Conservation (phyloP, 2,888 invertebrate species). For the Acanthosepion pharaonis region DNA sequence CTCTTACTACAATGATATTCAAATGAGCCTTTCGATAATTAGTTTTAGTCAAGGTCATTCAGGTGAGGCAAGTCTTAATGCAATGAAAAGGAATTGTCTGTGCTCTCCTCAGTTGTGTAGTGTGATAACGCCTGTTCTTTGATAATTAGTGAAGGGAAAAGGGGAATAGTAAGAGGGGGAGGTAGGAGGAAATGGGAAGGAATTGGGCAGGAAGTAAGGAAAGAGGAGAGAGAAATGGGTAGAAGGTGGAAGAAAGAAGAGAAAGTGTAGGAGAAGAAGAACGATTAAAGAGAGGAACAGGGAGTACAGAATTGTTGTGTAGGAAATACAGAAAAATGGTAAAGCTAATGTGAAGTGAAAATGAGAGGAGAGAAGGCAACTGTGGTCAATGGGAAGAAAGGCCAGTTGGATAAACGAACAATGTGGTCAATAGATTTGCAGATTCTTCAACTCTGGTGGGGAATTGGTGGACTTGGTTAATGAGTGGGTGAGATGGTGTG, state of each 20-base stretch:
- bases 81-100: background rate
- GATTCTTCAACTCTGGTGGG: too few species aligned
- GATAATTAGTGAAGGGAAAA: background rate
- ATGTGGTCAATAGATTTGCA: too few species aligned
- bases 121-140: background rate
- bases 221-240: background rate
- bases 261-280: background rate
- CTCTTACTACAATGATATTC: background rate
- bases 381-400: too few species aligned
- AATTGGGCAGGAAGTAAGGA: background rate
- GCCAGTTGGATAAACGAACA: too few species aligned
- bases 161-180: background rate
- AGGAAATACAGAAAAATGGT: background rate
- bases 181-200: background rate
- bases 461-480: too few species aligned
- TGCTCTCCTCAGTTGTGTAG: background rate
- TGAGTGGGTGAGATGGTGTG: too few species aligned
- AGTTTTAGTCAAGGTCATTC: slow-evolving; percentile 1
- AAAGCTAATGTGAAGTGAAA: too few species aligned
- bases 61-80: slow-evolving; percentile 17
- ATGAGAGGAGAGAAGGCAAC: too few species aligned
- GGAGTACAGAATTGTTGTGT: background rate
- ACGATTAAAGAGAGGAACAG: background rate
- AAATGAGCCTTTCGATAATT: background rate
- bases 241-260: background rate